Conservation (phyloP, 2,888 invertebrate species). For the Cryptus viduatorius region DNA sequence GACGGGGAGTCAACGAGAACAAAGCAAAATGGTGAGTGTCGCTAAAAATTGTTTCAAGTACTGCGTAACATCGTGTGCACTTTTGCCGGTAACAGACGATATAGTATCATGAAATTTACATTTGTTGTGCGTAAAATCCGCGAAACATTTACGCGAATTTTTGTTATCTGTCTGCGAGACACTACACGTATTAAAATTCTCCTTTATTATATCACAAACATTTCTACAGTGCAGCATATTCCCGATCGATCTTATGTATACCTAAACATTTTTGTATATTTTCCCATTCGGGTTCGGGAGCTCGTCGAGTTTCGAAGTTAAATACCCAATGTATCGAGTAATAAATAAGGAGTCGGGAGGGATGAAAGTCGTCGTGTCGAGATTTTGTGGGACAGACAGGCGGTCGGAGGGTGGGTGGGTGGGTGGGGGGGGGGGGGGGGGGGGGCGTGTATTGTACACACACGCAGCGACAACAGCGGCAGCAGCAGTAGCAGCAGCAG, state of each 20-base stretch:
- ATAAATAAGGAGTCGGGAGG: slow-evolving; percentile 68
- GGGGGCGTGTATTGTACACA: slow-evolving; percentile 42
- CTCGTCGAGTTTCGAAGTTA: slow-evolving; percentile 66
- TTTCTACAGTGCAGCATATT: no score
- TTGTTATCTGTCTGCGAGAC: slow-evolving; percentile 16
- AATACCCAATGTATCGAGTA: slow-evolving; percentile 72
- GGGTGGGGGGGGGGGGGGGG: neutral
- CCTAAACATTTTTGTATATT: neutral
- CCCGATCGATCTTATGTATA: no score
- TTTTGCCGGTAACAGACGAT: neutral
- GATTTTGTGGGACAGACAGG: slow-evolving; percentile 8
- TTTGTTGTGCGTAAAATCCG: slow-evolving; percentile 25
- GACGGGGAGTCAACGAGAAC: slow-evolving; percentile 26
- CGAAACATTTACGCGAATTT: slow-evolving; percentile 11
- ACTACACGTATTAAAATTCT: neutral
- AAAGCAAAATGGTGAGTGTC: slow-evolving; percentile 62
- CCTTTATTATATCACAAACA: neutral
- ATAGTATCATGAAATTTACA: neutral
- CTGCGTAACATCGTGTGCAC: neutral
- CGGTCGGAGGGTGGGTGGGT: slow-evolving; percentile 12
- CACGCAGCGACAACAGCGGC: slow-evolving; percentile 40
- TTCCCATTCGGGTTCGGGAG: neutral
- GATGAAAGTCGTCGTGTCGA: slow-evolving; percentile 30
- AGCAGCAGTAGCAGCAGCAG: slow-evolving; percentile 35
- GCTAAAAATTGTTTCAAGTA: neutral